These are phyloP conservation scores for Bubo scandiacus DNA, from an alignment of 2,113 vertebrate species.

Conservation along the genomic window DNA sequence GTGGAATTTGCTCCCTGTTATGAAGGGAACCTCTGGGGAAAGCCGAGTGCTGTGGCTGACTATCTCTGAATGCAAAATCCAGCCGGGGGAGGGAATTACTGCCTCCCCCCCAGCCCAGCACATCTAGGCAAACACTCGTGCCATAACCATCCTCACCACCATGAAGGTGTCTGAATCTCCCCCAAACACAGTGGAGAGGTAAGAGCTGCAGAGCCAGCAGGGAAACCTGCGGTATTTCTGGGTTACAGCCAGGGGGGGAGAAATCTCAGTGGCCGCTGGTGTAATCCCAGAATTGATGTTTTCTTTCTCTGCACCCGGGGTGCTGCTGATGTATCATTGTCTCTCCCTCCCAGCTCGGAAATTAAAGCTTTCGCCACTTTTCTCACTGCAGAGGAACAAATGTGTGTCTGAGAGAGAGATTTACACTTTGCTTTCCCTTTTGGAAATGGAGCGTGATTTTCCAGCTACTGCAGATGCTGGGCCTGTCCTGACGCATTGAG, in stretches of 20 bases:
- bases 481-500: background rate
- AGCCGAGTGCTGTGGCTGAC: background rate
- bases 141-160: background rate
- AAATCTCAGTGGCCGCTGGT: background rate
- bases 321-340: slow-evolving; percentile 52
- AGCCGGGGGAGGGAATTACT: background rate
- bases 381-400: slow-evolving; percentile 28
- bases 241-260: background rate
- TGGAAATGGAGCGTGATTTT: slow-evolving; percentile 25
- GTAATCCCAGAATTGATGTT: slow-evolving; percentile 35
- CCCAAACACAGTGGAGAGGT: background rate
- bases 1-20: slow-evolving; percentile 59
- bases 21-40: slow-evolving; percentile 48
- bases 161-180: background rate
- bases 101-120: background rate
- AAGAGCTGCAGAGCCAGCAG: background rate
- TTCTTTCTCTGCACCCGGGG: background rate
- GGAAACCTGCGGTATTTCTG: background rate
- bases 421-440: slow-evolving; percentile 54
- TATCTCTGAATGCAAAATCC: background rate
- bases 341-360: slow-evolving; percentile 17
- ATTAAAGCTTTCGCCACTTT: slow-evolving; percentile 40
- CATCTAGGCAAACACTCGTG: background rate
- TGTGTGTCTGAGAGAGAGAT: slow-evolving; percentile 26
- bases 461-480: background rate